Percentiles rank a stretch among this genome's conserved stretches.
Conservation (phyloP, 2,797 vertebrate genomes). For the Sarcoramphus papa region DNA sequence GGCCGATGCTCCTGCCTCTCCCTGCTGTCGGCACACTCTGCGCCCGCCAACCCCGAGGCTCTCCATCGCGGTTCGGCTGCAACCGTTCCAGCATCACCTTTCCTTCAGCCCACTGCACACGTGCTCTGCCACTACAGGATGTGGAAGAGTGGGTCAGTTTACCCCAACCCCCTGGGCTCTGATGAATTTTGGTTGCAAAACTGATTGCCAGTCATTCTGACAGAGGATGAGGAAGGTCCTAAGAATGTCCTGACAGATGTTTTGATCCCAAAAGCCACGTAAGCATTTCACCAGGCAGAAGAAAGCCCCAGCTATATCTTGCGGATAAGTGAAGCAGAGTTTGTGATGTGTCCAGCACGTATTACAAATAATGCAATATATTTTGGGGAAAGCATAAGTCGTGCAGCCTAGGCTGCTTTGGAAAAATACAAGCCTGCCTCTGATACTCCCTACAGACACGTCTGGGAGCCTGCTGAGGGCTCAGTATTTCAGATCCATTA, state of each 20-base stretch:
- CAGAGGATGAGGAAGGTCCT: neutral
- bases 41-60: neutral
- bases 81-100: too few species aligned
- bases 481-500: neutral
- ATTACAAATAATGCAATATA: neutral
- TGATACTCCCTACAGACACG: fast-evolving
- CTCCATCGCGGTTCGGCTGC: neutral
- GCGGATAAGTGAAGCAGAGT: too few species aligned
- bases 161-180: neutral
- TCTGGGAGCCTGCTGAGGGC: neutral
- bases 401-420: neutral
- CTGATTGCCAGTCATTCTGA: neutral
- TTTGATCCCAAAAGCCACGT: neutral
- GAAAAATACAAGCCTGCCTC: neutral
- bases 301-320: neutral
- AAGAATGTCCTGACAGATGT: neutral
- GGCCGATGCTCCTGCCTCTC: neutral
- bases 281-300: neutral
- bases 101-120: neutral
- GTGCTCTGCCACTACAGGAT: neutral
- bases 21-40: neutral
- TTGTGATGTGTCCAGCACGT: neutral
- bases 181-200: neutral
- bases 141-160: too few species aligned
- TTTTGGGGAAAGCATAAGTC: neutral